These are phyloP conservation scores for Himalopsyche anomala DNA, from an alignment of 2,888 invertebrate species.

Conservation along the genomic window DNA sequence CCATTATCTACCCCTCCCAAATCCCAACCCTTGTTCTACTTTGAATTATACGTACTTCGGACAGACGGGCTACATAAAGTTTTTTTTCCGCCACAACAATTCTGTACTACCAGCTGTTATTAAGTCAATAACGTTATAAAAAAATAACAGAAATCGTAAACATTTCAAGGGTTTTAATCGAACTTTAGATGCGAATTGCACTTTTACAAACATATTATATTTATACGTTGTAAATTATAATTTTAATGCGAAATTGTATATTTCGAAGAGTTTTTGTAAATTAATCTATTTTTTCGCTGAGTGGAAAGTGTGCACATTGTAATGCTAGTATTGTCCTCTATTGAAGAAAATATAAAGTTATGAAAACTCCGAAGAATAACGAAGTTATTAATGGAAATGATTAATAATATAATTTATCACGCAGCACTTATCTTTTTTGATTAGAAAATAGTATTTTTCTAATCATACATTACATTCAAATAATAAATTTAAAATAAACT, in stretches of 20 bases:
- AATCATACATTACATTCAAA: neutral
- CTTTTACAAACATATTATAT: no score
- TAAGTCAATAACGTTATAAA: neutral
- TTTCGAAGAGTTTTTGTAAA: no score
- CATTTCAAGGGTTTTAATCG: neutral
- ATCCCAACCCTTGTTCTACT: neutral
- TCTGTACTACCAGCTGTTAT: neutral
- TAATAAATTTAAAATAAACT: no score
- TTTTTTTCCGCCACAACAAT: neutral
- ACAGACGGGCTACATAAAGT: neutral
- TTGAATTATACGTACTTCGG: neutral
- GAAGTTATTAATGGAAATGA: neutral
- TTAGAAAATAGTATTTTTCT: neutral
- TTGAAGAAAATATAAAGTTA: no score
- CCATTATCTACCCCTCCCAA: neutral
- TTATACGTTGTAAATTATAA: no score
- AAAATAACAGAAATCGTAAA: neutral
- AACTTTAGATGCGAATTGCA: no score
- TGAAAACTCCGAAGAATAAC: neutral
- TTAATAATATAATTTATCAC: neutral
- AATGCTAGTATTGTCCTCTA: no score
- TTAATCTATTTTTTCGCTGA: no score
- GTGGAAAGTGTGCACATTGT: no score
- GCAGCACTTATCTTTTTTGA: neutral
- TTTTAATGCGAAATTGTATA: no score